Conservation (phyloP, 1,140 invertebrate genomes). For the Drosophila funebris region DNA sequence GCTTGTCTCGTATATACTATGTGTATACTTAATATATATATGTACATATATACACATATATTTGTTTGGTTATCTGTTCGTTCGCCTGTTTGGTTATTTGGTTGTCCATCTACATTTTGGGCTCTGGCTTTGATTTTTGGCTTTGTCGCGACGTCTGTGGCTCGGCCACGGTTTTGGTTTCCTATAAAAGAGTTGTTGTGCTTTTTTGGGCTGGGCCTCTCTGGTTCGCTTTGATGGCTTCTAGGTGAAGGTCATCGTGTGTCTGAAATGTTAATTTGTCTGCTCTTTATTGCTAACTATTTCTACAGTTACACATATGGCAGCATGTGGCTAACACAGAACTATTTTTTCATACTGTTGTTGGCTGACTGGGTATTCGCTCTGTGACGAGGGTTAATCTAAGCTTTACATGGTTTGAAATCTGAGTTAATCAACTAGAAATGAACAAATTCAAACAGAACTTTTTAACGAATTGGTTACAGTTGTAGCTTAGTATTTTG, state of each 20-base stretch:
- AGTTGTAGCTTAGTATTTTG: too few relatives aligned
- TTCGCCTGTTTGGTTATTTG: conserved; percentile 42
- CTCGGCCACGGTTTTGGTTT: conserved; percentile 27
- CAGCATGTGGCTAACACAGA: background rate
- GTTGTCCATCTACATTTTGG: conserved; percentile 16
- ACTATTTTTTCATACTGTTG: background rate
- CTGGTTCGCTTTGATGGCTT: conserved; percentile 70
- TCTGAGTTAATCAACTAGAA: background rate
- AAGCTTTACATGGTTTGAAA: too few relatives aligned
- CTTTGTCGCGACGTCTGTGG: conserved; percentile 10
- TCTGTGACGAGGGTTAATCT: too few relatives aligned
- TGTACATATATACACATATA: too few relatives aligned
- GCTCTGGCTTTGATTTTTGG: conserved; percentile 49
- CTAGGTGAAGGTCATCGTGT: conserved; percentile 77
- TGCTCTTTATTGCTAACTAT: conserved; percentile 35
- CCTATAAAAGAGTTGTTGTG: conserved; percentile 22
- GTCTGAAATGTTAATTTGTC: conserved; percentile 72
- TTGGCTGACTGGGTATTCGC: background rate
- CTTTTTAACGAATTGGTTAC: too few relatives aligned
- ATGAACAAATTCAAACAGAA: too few relatives aligned
- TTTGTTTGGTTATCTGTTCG: conserved; percentile 25
- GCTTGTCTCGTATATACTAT: conserved; percentile 7
- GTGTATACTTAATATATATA: too few relatives aligned
- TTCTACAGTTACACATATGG: conserved; percentile 52
- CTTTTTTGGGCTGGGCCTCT: conserved; percentile 44